Conservation (phyloP, 1,140 invertebrate genomes). For the Paracyclopina nana region DNA sequence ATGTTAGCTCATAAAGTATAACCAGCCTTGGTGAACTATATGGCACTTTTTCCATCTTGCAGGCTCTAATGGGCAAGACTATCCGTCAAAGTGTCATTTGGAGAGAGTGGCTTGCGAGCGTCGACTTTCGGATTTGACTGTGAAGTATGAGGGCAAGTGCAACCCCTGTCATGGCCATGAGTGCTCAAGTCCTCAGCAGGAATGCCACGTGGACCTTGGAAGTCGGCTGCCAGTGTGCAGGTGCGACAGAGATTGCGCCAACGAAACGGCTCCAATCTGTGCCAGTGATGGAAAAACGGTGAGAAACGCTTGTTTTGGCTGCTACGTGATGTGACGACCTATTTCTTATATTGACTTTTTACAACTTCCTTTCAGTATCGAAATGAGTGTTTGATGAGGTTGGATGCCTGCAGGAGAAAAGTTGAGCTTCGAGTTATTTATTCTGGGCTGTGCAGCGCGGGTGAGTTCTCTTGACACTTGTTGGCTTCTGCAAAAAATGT, state of each 20-base stretch:
- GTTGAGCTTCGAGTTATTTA: slow-evolving; percentile 11
- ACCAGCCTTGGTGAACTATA: too few relatives aligned
- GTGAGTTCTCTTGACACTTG: too few relatives aligned
- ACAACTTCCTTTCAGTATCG: slow-evolving; percentile 13
- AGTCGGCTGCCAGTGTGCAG: slow-evolving; percentile 20
- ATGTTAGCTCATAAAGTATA: neutral
- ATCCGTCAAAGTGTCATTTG: neutral
- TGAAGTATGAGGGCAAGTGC: neutral
- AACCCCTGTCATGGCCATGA: neutral
- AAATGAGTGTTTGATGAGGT: slow-evolving; percentile 1
- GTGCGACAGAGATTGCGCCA: slow-evolving; percentile 58
- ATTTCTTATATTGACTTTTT: slow-evolving; percentile 6
- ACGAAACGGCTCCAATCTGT: slow-evolving; percentile 47
- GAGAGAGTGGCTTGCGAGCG: slow-evolving; percentile 18
- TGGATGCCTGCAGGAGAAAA: neutral
- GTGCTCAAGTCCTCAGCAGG: neutral
- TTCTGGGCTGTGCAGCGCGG: neutral
- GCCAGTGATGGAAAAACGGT: slow-evolving; percentile 28
- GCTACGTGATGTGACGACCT: slow-evolving; percentile 44
- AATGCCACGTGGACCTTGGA: neutral
- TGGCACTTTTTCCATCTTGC: neutral
- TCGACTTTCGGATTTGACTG: neutral
- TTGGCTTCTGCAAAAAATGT: too few relatives aligned
- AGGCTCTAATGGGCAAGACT: neutral
- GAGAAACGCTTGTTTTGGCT: slow-evolving; percentile 19